phyloP scores from a whole-genome alignment of 2,113 vertebrate genomes.

The Sander vitreus region DNA sequence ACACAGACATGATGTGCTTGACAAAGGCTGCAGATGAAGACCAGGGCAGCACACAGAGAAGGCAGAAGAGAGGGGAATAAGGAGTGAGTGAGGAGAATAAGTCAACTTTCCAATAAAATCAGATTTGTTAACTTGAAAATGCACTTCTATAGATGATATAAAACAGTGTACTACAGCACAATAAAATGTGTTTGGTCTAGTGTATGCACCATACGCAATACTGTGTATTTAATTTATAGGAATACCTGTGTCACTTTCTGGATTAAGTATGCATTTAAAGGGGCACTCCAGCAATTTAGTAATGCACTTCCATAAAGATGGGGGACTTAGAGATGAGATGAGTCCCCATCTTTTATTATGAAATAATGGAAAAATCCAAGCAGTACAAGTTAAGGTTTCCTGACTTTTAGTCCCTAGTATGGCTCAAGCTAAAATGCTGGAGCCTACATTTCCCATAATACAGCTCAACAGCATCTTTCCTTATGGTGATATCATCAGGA shows the following conservation, averaged over 20 bases:
- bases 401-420: neutral
- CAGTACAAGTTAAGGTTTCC: neutral
- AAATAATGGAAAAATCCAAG: neutral
- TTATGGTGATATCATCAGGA: neutral
- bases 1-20: constrained; percentile 98
- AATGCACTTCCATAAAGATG: neutral
- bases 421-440: neutral
- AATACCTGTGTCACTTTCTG: neutral
- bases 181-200: neutral
- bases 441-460: neutral
- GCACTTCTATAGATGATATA: neutral
- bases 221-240: neutral
- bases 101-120: neutral
- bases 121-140: neutral
- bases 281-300: neutral
- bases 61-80: constrained; percentile 9
- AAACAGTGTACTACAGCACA: neutral
- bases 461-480: neutral
- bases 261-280: neutral
- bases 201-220: neutral
- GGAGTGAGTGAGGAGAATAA: constrained; percentile 12
- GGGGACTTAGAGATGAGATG: neutral
- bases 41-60: constrained; percentile 24
- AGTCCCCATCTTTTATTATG: no score
- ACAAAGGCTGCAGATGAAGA: constrained; percentile 90